phyloP scores from a whole-genome alignment of 1,140 invertebrate genomes.

The Samia ricini region DNA sequence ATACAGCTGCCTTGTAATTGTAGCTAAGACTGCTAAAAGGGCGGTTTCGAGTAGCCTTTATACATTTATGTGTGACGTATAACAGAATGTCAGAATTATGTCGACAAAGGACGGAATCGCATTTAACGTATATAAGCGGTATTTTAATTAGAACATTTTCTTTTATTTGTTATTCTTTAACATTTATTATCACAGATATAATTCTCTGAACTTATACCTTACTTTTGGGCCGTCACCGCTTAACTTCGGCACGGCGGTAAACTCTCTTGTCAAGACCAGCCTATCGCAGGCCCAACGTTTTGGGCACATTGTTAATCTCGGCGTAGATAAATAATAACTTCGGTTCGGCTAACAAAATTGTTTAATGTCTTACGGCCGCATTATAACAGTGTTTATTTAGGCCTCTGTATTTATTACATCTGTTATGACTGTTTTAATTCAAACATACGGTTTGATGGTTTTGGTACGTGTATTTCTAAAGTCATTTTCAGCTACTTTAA shows the following conservation, averaged over 20 bases:
- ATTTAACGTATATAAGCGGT: no score
- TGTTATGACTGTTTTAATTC: constrained; percentile 2
- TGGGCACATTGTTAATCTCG: constrained; percentile 1
- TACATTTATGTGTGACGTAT: no score
- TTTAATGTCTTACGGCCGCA: constrained; percentile 3
- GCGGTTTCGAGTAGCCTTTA: no score
- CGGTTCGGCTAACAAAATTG: constrained; percentile 1
- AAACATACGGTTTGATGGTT: neutral
- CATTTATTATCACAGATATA: neutral
- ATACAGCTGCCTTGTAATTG: no score
- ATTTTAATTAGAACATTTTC: no score
- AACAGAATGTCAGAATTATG: no score
- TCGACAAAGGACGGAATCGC: no score
- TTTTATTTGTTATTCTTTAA: neutral
- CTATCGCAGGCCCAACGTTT: neutral
- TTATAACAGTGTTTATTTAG: constrained; percentile 6
- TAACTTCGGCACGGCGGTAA: no score
- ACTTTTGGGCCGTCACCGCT: neutral
- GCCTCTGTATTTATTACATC: constrained; percentile 4
- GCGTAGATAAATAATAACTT: constrained; percentile 8
- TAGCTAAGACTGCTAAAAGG: no score
- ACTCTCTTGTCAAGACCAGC: constrained; percentile 3
- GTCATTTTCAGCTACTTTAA: no score
- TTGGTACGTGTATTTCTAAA: no score
- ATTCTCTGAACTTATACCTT: neutral